Percentiles rank a stretch among this genome's conserved stretches.
These are phyloP conservation scores for Caradrina kadenii DNA, from an alignment of 2,888 invertebrate species.

Conservation along the genomic window DNA sequence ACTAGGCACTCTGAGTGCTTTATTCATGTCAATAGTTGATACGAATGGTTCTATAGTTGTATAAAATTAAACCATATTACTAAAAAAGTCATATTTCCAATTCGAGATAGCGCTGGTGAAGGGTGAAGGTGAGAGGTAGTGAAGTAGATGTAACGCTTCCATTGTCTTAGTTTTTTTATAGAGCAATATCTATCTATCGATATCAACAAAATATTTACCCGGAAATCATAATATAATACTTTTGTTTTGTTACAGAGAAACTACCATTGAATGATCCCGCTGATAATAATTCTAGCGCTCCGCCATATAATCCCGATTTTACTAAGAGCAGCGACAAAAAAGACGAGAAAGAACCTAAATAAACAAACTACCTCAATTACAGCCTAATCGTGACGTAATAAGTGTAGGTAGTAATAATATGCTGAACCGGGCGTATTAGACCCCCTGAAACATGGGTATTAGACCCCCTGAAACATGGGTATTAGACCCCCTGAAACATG, in stretches of 20 bases:
- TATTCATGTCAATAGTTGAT: no score
- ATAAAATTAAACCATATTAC: no score
- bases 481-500: not conserved
- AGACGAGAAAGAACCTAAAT: conserved; percentile 25
- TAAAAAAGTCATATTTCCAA: no score
- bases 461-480: not conserved
- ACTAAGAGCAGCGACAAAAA: conserved; percentile 25
- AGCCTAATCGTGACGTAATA: not conserved
- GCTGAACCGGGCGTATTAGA: not conserved
- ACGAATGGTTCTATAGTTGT: no score
- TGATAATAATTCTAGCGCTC: conserved; percentile 9
- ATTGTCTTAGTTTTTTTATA: no score
- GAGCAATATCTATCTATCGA: no score
- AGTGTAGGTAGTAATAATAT: conserved; percentile 28
- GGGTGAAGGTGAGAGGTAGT: no score
- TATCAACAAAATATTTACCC: not conserved
- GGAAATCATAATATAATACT: no score
- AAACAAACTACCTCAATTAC: conserved; percentile 16
- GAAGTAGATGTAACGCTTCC: no score
- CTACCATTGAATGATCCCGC: not conserved
- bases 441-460: not conserved
- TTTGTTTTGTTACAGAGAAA: conserved; percentile 39
- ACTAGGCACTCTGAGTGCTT: no score
- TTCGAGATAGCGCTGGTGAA: no score
- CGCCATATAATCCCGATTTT: conserved; percentile 63